Base-by-base conservation (phyloP, 2,888 invertebrate genomes). In the Mechanitis messenoides region DNA sequence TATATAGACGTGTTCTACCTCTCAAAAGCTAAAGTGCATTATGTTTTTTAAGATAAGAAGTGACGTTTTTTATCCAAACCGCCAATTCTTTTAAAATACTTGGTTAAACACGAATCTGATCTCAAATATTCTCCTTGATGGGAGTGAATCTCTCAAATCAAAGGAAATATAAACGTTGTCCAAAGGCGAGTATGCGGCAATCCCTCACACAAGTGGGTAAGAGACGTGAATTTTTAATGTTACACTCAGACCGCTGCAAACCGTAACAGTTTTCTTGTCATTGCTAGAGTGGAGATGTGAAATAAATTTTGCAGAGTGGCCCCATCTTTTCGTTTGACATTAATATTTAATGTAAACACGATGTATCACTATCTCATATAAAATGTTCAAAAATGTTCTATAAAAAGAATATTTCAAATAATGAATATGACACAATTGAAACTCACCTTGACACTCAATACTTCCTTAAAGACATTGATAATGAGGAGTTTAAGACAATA, bases 201-300 rank as follows among this genome's bases (percentile, higher is more conserved):
- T 90, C 89, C 90, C 89, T 90, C 90, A 90, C 90, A 90, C 87
- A 90, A 90, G 89, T 87, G 89, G 89, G 89, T 89, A 89, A 88
- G 88, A 84, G 86, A 81, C 76, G 71, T 90, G 88, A 89, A 90
- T 90, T 85, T 90, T 90, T 90, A 90, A 90, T 90, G 87, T 83
- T 86, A 90, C 90, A 90, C 90, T 90, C 90, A 89, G 90, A 84
- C 89, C 88, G 87, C 80, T 88, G 88, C 89, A 88, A 87, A 87
- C 89, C 90, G 90, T 89, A 90, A 90, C 90, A 90, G 90, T 90
- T 89, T 89, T 89, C 90, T 90, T 90, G 90, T 90, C 90, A 89
- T 90, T 89, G 86, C 85, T 79, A 76, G 85, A 87, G 86, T 81
- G 84, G 86, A 89, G 87, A 87, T 90, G 90, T 85, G 89, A 87